Base-by-base conservation (phyloP, 2,888 invertebrate genomes). In the Myopa tessellatipennis region DNA sequence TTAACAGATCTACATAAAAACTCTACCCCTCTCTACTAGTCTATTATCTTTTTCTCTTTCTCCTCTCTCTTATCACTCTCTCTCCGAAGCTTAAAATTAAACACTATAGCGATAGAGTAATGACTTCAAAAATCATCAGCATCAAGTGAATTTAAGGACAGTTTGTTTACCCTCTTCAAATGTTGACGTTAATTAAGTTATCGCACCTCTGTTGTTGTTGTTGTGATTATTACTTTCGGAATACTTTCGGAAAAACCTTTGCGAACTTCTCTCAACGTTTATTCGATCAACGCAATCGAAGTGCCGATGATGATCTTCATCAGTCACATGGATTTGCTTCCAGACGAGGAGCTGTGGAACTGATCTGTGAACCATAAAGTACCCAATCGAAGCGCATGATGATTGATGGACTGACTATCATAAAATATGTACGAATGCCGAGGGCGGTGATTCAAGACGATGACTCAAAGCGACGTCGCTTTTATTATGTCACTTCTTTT, bases 401-500 rank as follows among this genome's bases (percentile, higher is more conserved):
- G 67, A 67, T 67, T 67, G 36, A 67, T 67, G 45, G 45, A 45
- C 45, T 45, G 67, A 67, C 18, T 16, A 10, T 40, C 40, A n/a
- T 16, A 14, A 14, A n/a, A 67, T 14, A 10, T 63, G 55, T 4
- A 55, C 10, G 5, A 16, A 14, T 67, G 18, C 5, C 40, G 67
- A n/a, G 10, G n/a, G 40, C 40, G 67, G 40, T 16, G 40, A 36
- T 40, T 36, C n/a, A 67, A 40, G 40, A 65, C 63, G 38, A 14
- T 65, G 63, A 14, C 34, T 12, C 34, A 65, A 38, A 26, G 26
- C 26, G 26, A 26, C 26, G 36, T 67, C 38, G 34, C 34, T 61
- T 26, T 75, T 52, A 75, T 58, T 18, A 60, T 61, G 73, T 73
- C 73, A 73, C 73, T 61, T 73, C 26, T 65, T 26, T 52, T 73